Percentiles rank a stretch among this genome's conserved stretches.
phyloP scores from a whole-genome alignment of 2,888 invertebrate species.

The Eurytoma adleriae region DNA sequence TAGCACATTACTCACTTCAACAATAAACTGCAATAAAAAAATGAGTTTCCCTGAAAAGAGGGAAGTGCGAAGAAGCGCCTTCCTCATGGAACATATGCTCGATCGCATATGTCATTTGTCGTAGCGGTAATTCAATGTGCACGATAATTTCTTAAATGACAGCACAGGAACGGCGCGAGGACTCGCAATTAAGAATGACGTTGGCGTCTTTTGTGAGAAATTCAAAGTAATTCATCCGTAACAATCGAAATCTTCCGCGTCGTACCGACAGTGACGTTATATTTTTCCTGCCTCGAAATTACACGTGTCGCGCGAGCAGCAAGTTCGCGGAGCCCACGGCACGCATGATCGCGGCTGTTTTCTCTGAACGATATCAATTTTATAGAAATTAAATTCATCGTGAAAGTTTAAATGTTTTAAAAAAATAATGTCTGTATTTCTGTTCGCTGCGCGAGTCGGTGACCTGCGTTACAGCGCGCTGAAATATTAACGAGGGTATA shows the following conservation, averaged over 20 bases:
- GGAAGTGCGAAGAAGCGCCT: not conserved
- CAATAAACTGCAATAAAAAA: not conserved
- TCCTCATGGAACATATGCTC: not conserved
- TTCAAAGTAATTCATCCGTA: slow-evolving; percentile 30
- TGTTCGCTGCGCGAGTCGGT: too few relatives aligned
- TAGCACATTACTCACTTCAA: not conserved
- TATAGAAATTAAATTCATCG: too few relatives aligned
- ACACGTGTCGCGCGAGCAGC: not conserved
- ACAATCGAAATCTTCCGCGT: slow-evolving; percentile 29
- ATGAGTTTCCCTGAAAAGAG: not conserved
- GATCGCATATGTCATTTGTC: slow-evolving; percentile 25
- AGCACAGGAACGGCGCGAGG: not conserved
- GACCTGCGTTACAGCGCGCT: too few relatives aligned
- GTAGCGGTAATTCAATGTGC: slow-evolving; percentile 12
- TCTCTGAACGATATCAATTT: too few relatives aligned
- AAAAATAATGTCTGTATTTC: too few relatives aligned
- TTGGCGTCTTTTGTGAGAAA: slow-evolving; percentile 4
- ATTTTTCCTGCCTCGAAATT: slow-evolving; percentile 4
- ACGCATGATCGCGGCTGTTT: not conserved
- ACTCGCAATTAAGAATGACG: slow-evolving; percentile 24
- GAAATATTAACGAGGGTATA: too few relatives aligned
- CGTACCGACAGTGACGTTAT: not conserved
- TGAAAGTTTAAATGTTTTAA: too few relatives aligned
- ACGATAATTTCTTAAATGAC: slow-evolving; percentile 16
- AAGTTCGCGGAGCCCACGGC: too few relatives aligned